Percentiles rank a stretch among this genome's conserved stretches.
These are phyloP conservation scores for Lysandra coridon DNA, from an alignment of 2,888 invertebrate genomes.

Conservation along the genomic window DNA sequence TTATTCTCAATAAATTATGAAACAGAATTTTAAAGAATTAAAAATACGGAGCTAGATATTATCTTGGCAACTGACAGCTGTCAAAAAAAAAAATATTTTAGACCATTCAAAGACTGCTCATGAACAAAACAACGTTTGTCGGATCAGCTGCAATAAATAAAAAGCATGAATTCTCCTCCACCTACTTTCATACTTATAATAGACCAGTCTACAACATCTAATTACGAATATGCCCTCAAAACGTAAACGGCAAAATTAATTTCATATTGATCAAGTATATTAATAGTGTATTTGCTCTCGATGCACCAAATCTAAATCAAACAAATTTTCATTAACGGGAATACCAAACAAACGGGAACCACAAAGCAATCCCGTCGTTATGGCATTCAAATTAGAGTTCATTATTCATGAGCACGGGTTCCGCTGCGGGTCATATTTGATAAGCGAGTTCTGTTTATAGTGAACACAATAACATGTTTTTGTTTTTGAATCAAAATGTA, in stretches of 20 bases:
- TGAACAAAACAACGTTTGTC: too few species aligned
- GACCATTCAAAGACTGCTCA: too few species aligned
- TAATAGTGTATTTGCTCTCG: conserved; percentile 6
- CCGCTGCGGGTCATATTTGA: conserved; percentile 32
- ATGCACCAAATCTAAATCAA: conserved; percentile 16
- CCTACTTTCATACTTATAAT: neutral
- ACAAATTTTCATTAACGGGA: conserved; percentile 27
- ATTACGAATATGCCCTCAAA: conserved; percentile 32
- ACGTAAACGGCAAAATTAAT: conserved; percentile 7
- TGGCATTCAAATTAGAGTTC: conserved; percentile 52
- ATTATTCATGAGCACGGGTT: conserved; percentile 52
- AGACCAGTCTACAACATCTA: neutral
- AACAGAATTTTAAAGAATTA: too few species aligned
- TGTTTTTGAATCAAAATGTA: conserved; percentile 1
- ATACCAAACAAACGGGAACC: conserved; percentile 45
- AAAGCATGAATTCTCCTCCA: neutral
- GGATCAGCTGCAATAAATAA: neutral
- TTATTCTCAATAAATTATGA: neutral
- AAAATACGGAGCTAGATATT: too few species aligned
- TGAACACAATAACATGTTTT: conserved; percentile 17
- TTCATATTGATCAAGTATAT: conserved; percentile 10
- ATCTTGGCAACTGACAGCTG: neutral
- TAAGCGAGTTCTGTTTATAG: conserved; percentile 18
- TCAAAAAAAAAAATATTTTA: too few species aligned
- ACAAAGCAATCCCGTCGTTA: conserved; percentile 51